Evolutionary conservation across 1,140 invertebrate species (phyloP), one percentile per base, ranked within the genome.

Genomic region (Papilio polyxenes): DNA sequence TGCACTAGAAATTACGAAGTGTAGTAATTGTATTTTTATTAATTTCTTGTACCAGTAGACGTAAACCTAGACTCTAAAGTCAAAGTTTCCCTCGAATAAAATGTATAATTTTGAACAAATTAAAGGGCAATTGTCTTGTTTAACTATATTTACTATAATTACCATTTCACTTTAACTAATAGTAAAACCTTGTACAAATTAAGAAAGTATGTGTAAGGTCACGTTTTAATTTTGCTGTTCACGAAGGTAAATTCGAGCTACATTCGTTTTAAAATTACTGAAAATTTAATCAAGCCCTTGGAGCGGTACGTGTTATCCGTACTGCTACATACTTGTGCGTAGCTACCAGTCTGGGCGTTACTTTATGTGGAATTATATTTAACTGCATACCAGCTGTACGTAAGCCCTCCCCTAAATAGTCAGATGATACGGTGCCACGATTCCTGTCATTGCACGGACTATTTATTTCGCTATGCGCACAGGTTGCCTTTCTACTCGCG

Each of bases 221-320:
- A 79, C 77, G 77, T 62, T 79, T 79, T 79, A 79, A 79, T 79
- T 79, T 79, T 79, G 77, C 56, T 62, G 77, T 79, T 79, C 77
- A 65, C 77, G 77, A 65, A 79, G 59, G 77, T 79, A 79, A 79
- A 79, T 79, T 56, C 77, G 56, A 65, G 77, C 77, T 79, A 62
- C 77, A 79, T 79, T 65, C 77, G 77, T 79, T 79, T 79, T 79
- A 62, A 79, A 79, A 79, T 79, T 79, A 79, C 77, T 79, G 31
- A 40, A 79, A 79, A 79, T 79, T 79, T 79, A 79, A 79, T 79
- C 77, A 79, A 79, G 56, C 77, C 77, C 59, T 79, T 65, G 77
- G 77, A 79, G 77, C 77, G 77, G 44, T 79, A 79, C 77, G 77
- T 79, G 77, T 79, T 79, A 62, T 37, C 77, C 77, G 37, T 17